A percentile compares a stretch with the other conserved stretches of the same genome.
Evolutionary conservation across 2,113 vertebrate species (phyloP).

Genomic region (Cynoglossus semilaevis): DNA sequence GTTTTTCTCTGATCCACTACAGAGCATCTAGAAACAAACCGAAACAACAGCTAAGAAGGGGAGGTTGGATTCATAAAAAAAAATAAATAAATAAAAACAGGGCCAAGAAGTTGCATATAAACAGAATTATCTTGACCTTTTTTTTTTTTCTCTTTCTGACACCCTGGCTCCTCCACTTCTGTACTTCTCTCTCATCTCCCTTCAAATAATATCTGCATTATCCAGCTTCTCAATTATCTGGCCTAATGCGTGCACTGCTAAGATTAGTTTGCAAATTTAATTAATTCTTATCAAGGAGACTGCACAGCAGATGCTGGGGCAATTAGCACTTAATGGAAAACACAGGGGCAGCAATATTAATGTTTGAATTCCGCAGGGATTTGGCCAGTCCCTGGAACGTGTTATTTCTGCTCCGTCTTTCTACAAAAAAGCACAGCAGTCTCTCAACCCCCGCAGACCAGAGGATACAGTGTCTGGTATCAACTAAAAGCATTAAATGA

Average conservation of each 20-base stretch:
- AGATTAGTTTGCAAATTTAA: constrained; percentile 80
- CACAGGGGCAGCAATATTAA: constrained; percentile 73
- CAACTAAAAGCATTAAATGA: constrained; percentile 54
- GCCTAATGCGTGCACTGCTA: constrained; percentile 71
- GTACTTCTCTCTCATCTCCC: constrained; percentile 37
- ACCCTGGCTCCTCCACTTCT: neutral
- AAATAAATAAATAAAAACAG: too few relatives aligned
- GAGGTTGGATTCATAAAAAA: too few relatives aligned
- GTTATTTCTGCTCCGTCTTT: constrained; percentile 57
- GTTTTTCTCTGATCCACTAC: too few relatives aligned
- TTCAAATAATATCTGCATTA: constrained; percentile 65
- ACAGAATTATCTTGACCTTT: constrained; percentile 32
- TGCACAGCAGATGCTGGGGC: constrained; percentile 75
- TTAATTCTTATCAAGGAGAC: constrained; percentile 81
- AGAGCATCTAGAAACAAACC: too few relatives aligned
- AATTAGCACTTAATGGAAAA: constrained; percentile 81
- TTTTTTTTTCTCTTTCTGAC: neutral
- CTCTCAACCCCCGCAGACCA: constrained; percentile 62
- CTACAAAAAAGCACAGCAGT: constrained; percentile 31
- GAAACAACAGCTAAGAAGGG: too few relatives aligned
- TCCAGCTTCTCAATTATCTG: constrained; percentile 73
- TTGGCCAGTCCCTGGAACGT: constrained; percentile 66
- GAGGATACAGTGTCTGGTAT: constrained; percentile 49
- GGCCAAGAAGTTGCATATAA: too few relatives aligned
- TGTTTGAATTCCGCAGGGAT: constrained; percentile 74